Evolutionary conservation across 2,113 vertebrate species (phyloP).

Genomic region (Callopanchax toddi): DNA sequence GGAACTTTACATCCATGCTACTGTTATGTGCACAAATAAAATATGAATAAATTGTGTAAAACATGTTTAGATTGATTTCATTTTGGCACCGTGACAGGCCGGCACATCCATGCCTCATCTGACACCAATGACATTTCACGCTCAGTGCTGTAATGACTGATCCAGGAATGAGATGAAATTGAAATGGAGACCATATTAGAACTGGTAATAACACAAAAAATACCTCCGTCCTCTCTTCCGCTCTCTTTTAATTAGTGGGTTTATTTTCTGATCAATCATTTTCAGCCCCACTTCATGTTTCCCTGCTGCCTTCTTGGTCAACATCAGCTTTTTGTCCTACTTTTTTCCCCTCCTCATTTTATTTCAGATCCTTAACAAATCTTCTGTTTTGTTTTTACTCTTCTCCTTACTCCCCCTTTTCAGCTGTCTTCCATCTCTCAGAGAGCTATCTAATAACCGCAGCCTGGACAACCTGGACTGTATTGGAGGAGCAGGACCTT

Average conservation of each 20-base stretch:
- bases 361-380: slow-evolving; percentile 6
- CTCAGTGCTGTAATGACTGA: slow-evolving; percentile 22
- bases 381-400: slow-evolving; percentile 8
- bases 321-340: slow-evolving; percentile 8
- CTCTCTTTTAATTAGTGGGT: slow-evolving; percentile 43
- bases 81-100: slow-evolving; percentile 57
- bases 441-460: slow-evolving; percentile 82
- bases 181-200: slow-evolving; percentile 13
- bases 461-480: slow-evolving; percentile 95
- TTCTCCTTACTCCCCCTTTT: slow-evolving; percentile 3
- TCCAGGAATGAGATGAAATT: slow-evolving; percentile 27
- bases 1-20: slow-evolving; percentile 29
- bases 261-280: slow-evolving; percentile 39
- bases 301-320: slow-evolving; percentile 9
- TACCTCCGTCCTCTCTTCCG: not conserved
- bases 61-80: not conserved
- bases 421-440: slow-evolving; percentile 84
- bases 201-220: slow-evolving; percentile 9
- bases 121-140: slow-evolving; percentile 67
- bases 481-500: slow-evolving; percentile 86
- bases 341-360: not conserved
- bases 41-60: slow-evolving; percentile 7
- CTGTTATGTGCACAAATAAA: slow-evolving; percentile 56
- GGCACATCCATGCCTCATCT: slow-evolving; percentile 29
- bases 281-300: slow-evolving; percentile 12